A percentile compares a stretch with the other conserved stretches of the same genome.
Conservation (phyloP, 2,797 vertebrate genomes). For the Heliangelus exortis region DNA sequence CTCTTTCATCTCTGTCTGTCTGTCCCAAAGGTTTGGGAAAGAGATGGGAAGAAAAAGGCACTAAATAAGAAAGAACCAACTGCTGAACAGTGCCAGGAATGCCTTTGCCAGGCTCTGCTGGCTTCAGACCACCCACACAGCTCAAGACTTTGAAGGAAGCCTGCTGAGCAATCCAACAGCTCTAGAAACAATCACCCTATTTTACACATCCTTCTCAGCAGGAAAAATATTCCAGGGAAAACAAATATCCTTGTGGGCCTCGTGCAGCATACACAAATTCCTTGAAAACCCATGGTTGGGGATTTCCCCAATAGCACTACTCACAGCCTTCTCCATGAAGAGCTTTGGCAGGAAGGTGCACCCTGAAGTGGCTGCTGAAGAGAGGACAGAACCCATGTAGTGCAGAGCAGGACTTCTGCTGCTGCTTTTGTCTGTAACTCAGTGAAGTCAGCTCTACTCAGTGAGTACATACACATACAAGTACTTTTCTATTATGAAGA, state of each 20-base stretch:
- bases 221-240: background rate
- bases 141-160: background rate
- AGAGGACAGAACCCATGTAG: background rate
- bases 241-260: background rate
- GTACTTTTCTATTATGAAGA: background rate
- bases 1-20: background rate
- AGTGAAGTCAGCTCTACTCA: background rate
- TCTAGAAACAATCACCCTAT: background rate
- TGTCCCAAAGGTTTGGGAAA: background rate
- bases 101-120: background rate
- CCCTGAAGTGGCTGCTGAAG: background rate
- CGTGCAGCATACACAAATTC: background rate
- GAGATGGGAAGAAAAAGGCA: background rate
- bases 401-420: background rate
- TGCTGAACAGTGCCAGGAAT: background rate
- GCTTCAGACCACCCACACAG: background rate
- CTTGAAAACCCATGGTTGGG: background rate
- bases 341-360: background rate
- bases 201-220: background rate
- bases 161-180: background rate
- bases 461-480: background rate
- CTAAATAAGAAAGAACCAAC: background rate
- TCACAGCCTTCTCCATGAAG: background rate
- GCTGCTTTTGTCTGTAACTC: background rate
- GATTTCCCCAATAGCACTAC: background rate